Percentiles rank a stretch among this genome's conserved stretches.
Conservation (phyloP, 1,140 invertebrate species). For the Drosophila lini region DNA sequence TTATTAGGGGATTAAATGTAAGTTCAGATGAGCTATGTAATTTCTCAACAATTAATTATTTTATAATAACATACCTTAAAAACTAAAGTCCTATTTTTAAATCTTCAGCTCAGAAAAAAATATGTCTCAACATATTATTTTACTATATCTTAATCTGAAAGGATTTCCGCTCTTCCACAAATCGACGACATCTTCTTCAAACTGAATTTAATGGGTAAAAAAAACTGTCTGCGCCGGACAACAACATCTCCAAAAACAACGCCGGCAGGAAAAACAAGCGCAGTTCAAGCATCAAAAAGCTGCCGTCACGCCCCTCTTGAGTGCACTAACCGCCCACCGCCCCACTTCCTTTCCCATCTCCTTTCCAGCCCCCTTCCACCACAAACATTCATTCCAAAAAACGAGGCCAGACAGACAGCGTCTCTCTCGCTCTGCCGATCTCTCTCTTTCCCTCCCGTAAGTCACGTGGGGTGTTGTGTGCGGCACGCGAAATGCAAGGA, state of each 20-base stretch:
- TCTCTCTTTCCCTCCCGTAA: conserved; percentile 5
- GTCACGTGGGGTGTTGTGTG: conserved; percentile 64
- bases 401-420: conserved; percentile 44
- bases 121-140: not conserved
- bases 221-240: conserved; percentile 12
- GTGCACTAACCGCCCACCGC: conserved; percentile 20
- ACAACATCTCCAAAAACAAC: conserved; percentile 21
- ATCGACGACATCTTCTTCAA: not conserved
- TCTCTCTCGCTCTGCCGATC: conserved; percentile 13
- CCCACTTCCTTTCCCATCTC: conserved; percentile 7
- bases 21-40: no score
- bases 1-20: no score
- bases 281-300: conserved; percentile 44
- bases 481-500: conserved; percentile 55
- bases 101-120: no score
- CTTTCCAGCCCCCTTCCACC: not conserved
- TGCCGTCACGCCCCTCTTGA: conserved; percentile 40
- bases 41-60: no score
- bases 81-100: no score
- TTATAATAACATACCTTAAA: no score
- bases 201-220: conserved; percentile 7
- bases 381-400: conserved; percentile 18
- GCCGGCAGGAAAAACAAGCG: conserved; percentile 27
- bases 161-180: not conserved
- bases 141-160: not conserved